Evolutionary conservation across 2,113 vertebrate species (phyloP), one percentile per base, ranked within the genome.

Genomic region (Gnathochromis pfefferi): DNA sequence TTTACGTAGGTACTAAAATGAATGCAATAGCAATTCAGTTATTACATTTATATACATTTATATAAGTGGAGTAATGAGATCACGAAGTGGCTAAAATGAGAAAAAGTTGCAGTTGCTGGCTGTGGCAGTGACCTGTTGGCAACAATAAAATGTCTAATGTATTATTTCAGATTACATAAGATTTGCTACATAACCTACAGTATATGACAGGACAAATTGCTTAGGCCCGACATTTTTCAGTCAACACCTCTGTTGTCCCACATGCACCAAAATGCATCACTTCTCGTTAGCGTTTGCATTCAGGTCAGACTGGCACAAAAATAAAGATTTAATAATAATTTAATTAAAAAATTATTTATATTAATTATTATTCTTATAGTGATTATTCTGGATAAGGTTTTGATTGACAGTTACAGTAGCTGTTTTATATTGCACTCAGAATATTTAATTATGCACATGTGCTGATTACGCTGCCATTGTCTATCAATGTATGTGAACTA

Each of bases 311-410:
- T 35, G 42, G 17, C 47, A 91, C 28, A 28, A 73, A 81, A 31
- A 31, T 49, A 31, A 31, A 49, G 23, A 78, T 35, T 82, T 21
- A 1, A 65, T 49, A 82, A 49, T 13, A 7, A 82, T 33, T 38
- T 3, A 1, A 78, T 47, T 57, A 0, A 0, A 33, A 13, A 47
- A 49, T 7, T 0, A 35, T n/a, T 38, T 65, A 7, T 65, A 65
- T 65, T 8, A 38, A 65, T 38, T 38, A 65, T 21, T 65, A 0
- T 28, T 21, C 4, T 21, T 16, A 38, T 38, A 21, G 60, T 68
- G 33, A 38, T 38, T 21, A 16, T 75, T 83, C 4, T 35, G 17
- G 55, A 63, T 38, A 42, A 68, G 3, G 7, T 28, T 9, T 47
- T 53, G 9, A 54, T 35, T 2, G 10, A 33, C 9, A 23, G 3